Percentiles rank a stretch among this genome's conserved stretches.
Evolutionary conservation across 1,140 invertebrate species (phyloP).

Genomic region (Dermatophagoides farinae): DNA sequence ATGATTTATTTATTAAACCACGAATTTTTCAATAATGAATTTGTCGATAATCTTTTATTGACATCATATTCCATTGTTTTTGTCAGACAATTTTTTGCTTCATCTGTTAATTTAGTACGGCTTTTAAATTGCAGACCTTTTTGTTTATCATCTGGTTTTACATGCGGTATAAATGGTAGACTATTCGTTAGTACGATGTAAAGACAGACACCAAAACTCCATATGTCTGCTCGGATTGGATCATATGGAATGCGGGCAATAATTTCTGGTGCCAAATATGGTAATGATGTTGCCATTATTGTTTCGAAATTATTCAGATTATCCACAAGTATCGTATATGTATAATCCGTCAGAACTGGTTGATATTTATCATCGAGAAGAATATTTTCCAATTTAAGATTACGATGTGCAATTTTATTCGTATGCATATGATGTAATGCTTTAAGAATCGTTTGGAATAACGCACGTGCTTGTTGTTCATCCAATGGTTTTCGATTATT

Average conservation of each 20-base stretch:
- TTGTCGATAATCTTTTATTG: not conserved
- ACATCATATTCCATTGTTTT: not conserved
- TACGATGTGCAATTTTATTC: constrained; percentile 6
- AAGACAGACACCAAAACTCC: constrained; percentile 22
- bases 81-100: not conserved
- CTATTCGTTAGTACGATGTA: constrained; percentile 21
- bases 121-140: constrained; percentile 26
- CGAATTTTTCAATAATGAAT: not conserved
- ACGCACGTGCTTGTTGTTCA: not conserved
- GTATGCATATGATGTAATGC: not conserved
- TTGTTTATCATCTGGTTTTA: constrained; percentile 23
- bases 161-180: constrained; percentile 27
- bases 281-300: not conserved
- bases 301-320: not conserved
- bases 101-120: not conserved
- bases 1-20: constrained; percentile 3
- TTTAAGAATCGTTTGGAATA: not conserved
- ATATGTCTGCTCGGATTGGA: constrained; percentile 21
- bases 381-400: constrained; percentile 15
- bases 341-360: constrained; percentile 16
- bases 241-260: constrained; percentile 19
- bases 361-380: constrained; percentile 1
- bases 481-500: not conserved
- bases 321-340: constrained; percentile 3
- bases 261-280: constrained; percentile 24